Percentiles rank a stretch among this genome's conserved stretches.
Conservation (phyloP, 2,888 invertebrate species). For the Timandra comae region DNA sequence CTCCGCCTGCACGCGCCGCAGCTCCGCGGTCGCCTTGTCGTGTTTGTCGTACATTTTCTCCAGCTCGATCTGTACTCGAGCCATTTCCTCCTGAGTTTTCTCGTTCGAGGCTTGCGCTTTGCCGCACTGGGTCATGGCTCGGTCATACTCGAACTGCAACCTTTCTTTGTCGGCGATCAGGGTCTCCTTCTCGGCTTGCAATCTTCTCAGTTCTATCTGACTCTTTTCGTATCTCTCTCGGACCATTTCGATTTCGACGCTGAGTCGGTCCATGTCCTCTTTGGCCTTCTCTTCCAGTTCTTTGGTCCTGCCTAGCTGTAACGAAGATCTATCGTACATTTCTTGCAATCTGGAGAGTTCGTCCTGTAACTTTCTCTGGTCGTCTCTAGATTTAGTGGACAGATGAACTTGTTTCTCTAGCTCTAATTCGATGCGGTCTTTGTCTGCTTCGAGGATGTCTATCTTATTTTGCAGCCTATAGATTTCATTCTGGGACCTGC, state of each 20-base stretch:
- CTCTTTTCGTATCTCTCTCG: constrained; percentile 92
- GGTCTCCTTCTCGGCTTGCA: constrained; percentile 91
- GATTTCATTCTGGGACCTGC: constrained; percentile 91
- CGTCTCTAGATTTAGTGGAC: constrained; percentile 88
- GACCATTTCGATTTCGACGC: constrained; percentile 90
- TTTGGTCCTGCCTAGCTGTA: constrained; percentile 90
- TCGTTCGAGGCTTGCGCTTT: constrained; percentile 91
- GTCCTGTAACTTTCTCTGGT: constrained; percentile 90
- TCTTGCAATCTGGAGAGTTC: constrained; percentile 91
- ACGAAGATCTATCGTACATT: constrained; percentile 90
- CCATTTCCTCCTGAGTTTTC: constrained; percentile 92
- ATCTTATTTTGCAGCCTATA: constrained; percentile 92
- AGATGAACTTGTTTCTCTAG: constrained; percentile 89
- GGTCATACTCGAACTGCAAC: constrained; percentile 89
- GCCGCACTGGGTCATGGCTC: constrained; percentile 89
- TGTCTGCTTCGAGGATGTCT: constrained; percentile 91
- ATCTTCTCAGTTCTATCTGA: constrained; percentile 87
- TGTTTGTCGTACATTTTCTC: constrained; percentile 95
- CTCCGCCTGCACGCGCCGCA: constrained; percentile 87
- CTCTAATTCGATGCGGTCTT: constrained; percentile 90
- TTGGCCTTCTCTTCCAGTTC: constrained; percentile 95
- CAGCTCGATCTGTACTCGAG: constrained; percentile 89
- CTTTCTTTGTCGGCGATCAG: constrained; percentile 89
- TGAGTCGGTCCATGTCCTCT: constrained; percentile 85
- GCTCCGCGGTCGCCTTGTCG: constrained; percentile 88